Percentiles rank a stretch among this genome's conserved stretches.
Conservation (phyloP, 2,888 invertebrate species). For the Girardia tigrina region DNA sequence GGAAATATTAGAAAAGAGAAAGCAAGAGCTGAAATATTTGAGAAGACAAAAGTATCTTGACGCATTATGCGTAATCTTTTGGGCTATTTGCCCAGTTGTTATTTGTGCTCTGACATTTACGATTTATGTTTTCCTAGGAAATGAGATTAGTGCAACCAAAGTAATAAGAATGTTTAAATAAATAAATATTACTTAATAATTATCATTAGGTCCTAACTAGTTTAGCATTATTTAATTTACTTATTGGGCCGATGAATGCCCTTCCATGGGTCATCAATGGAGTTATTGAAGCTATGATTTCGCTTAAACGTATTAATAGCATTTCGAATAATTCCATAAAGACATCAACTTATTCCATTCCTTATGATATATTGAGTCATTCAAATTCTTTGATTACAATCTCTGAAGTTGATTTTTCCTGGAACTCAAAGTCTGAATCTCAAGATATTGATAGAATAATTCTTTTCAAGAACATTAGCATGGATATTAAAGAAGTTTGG, state of each 20-base stretch:
- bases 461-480: background rate
- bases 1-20: slow-evolving; percentile 53
- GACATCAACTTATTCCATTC: background rate
- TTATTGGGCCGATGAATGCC: slow-evolving; percentile 83
- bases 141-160: slow-evolving; percentile 64
- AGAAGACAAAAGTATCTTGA: slow-evolving; percentile 81
- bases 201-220: slow-evolving; percentile 64
- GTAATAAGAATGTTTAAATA: slow-evolving; percentile 11
- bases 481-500: slow-evolving; percentile 2
- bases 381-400: background rate
- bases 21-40: slow-evolving; percentile 63
- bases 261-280: slow-evolving; percentile 97
- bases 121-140: slow-evolving; percentile 56
- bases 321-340: background rate
- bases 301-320: slow-evolving; percentile 47
- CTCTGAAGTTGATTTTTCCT: background rate
- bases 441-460: background rate
- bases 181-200: slow-evolving; percentile 39
- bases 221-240: slow-evolving; percentile 81
- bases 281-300: slow-evolving; percentile 84
- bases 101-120: slow-evolving; percentile 52
- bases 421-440: background rate
- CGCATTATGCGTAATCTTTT: slow-evolving; percentile 89
- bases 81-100: slow-evolving; percentile 88
- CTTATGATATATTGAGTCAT: background rate